Evolutionary conservation across 37 sponge, comb jelly and placozoan species (phyloP), one percentile per base, ranked within the genome.

Genomic region (Bolinopsis microptera): DNA sequence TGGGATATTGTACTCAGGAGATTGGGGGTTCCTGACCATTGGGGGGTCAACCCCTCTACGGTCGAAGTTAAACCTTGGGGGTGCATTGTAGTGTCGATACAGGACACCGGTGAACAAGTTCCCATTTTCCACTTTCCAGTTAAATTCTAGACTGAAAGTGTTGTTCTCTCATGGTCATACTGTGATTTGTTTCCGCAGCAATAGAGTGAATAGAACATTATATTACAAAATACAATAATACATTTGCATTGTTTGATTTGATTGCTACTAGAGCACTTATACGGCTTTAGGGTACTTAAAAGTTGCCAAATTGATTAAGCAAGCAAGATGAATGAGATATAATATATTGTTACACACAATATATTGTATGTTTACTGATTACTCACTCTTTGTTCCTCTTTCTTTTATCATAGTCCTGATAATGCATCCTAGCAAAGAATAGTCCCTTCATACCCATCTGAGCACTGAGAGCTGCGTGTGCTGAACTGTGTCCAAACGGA

Each of bases 391-490:
- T 97, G 68, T 61, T 61, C 68, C 24, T 38, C 48, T 30, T 94
- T 72, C 27, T 94, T 93, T 77, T 92, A 37, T 36, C 96, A 35
- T 36, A 72, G 36, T 24, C 99, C 31, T 95, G 96, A 37, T 98
- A 97, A 94, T 98, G 97, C 35, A 95, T 96, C 5, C 99, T 93
- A 33, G 94, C 96, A 92, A 98, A 98, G 95, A 96, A 98, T 77
- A 97, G 92, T 0, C 95, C 96, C 83, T 97, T 95, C 86, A 93
- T 95, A 0, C 97, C 99, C 94, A 97, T 96, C 95, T 94, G 90
- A 32, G 95, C 93, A 92, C 94, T 92, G 38, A 96, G 92, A 36
- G 94, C 69, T 9, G 96, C 96, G 69, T 95, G 95, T 36, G 94
- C 94, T 0, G 95, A 69, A 24, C 96, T 95, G 93, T 96, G 97